A percentile compares a stretch with the other conserved stretches of the same genome.
phyloP scores from a whole-genome alignment of 1,140 invertebrate species.

The Bombus vancouverensis region DNA sequence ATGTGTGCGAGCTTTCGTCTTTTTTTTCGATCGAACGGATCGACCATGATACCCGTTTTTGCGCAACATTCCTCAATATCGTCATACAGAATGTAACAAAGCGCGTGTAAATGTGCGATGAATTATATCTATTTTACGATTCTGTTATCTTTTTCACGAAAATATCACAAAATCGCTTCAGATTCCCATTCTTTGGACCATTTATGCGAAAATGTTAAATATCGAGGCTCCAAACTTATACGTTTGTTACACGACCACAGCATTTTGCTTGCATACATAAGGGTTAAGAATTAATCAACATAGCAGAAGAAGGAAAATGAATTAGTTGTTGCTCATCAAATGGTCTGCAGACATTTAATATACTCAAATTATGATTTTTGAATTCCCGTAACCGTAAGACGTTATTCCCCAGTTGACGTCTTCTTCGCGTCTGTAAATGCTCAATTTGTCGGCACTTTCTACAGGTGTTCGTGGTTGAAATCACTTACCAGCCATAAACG shows the following conservation, averaged over 20 bases:
- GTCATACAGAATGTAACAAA: too few species aligned
- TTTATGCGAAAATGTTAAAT: background rate
- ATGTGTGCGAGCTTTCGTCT: slow-evolving; percentile 1
- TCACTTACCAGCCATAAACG: slow-evolving; percentile 61
- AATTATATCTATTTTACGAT: background rate
- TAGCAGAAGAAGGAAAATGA: background rate
- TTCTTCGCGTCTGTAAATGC: slow-evolving; percentile 49
- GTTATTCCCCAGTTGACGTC: slow-evolving; percentile 49
- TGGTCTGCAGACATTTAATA: slow-evolving; percentile 5
- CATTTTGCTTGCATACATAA: background rate
- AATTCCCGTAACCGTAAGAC: slow-evolving; percentile 31
- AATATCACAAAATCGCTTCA: background rate
- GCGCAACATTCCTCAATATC: background rate
- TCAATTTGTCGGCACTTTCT: slow-evolving; percentile 64
- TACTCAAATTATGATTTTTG: slow-evolving; percentile 38
- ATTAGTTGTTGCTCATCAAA: background rate
- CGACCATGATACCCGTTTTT: background rate
- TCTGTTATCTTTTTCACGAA: background rate
- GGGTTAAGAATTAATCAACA: background rate
- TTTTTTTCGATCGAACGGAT: background rate
- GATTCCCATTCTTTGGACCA: too few species aligned
- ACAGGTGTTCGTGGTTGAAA: slow-evolving; percentile 57
- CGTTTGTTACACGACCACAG: background rate
- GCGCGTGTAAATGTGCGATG: too few species aligned
- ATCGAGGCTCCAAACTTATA: background rate